These are phyloP conservation scores for Chymomyza amoena DNA, from an alignment of 2,888 invertebrate genomes.

Conservation along the genomic window DNA sequence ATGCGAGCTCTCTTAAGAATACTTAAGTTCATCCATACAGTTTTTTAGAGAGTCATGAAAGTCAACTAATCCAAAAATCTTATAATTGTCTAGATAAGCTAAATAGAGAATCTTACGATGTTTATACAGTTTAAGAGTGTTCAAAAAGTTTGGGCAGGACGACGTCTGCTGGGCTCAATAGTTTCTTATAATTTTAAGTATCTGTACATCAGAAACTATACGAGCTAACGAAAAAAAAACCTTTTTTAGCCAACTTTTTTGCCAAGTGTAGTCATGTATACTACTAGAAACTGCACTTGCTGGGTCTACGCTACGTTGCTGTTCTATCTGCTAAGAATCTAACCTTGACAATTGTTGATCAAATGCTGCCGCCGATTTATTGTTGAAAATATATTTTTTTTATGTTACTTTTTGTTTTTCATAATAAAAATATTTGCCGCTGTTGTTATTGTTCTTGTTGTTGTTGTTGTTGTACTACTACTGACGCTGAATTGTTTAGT, in stretches of 20 bases:
- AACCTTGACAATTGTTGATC: slow-evolving; percentile 77
- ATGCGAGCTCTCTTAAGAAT: no score
- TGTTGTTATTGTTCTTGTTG: slow-evolving; percentile 23
- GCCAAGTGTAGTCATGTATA: slow-evolving; percentile 34
- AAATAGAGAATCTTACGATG: no score
- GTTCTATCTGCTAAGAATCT: slow-evolving; percentile 71
- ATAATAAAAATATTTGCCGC: neutral
- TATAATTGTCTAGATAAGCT: no score
- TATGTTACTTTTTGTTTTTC: slow-evolving; percentile 28
- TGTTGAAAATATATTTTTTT: slow-evolving; percentile 58
- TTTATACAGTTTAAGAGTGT: no score
- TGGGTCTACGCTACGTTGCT: slow-evolving; percentile 30
- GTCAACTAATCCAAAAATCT: no score
- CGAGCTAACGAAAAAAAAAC: no score
- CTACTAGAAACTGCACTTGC: slow-evolving; percentile 42
- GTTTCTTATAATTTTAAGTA: no score
- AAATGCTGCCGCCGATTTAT: slow-evolving; percentile 76
- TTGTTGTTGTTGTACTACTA: slow-evolving; percentile 19
- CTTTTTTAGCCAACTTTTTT: neutral
- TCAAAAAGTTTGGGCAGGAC: no score
- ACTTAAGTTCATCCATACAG: no score
- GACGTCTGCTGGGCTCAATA: no score
- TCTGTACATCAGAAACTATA: no score
- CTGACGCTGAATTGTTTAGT: slow-evolving; percentile 8
- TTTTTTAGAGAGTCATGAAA: no score